phyloP scores from a whole-genome alignment of 2,797 vertebrate species.

The Phataginus tetradactyla region DNA sequence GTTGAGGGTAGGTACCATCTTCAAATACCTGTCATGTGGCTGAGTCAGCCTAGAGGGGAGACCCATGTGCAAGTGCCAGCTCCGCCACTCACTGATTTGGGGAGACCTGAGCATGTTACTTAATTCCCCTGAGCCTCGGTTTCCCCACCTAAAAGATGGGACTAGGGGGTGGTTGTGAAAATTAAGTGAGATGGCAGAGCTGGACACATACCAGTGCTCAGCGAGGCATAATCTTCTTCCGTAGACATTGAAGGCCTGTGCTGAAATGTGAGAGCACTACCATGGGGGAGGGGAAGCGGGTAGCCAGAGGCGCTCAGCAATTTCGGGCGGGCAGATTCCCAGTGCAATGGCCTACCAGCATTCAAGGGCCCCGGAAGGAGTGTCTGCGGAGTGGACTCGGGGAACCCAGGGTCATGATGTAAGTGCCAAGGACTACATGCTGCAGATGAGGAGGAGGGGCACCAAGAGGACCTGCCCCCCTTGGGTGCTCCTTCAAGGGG shows the following conservation, averaged over 20 bases:
- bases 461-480: neutral
- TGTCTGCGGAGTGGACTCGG: neutral
- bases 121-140: neutral
- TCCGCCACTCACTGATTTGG: neutral
- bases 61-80: neutral
- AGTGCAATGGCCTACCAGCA: neutral
- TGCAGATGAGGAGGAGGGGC: accelerated
- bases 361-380: neutral
- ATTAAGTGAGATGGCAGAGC: neutral
- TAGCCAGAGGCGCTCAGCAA: accelerated
- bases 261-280: neutral
- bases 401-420: neutral
- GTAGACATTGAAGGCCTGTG: neutral
- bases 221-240: neutral
- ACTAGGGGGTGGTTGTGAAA: neutral
- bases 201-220: neutral
- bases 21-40: neutral
- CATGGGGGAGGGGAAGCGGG: accelerated
- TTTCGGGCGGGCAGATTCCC: neutral
- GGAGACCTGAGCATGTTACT: neutral
- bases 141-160: neutral
- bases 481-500: neutral
- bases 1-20: accelerated
- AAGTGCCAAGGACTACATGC: neutral
- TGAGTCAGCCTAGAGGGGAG: neutral